Conservation (phyloP, 2,113 vertebrate species). For the Hippocampus comes region DNA sequence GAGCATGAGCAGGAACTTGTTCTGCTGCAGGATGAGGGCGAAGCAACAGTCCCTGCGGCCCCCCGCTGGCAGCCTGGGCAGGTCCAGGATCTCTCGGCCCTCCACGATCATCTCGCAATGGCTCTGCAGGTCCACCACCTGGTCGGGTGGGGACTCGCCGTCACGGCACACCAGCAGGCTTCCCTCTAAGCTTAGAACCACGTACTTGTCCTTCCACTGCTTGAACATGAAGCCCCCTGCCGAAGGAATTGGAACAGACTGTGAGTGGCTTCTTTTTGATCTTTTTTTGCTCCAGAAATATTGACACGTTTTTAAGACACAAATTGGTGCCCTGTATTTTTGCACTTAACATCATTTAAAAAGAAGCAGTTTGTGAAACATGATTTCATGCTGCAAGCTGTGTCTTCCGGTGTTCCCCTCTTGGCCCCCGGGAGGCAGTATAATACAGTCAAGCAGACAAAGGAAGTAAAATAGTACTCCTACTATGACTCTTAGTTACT, state of each 20-base stretch:
- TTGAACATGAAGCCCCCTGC: slow-evolving; percentile 82
- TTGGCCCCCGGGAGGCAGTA: too few relatives aligned
- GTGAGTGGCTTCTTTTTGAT: neutral
- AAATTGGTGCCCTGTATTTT: too few relatives aligned
- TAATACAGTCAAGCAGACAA: too few relatives aligned
- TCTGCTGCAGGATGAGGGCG: slow-evolving; percentile 74
- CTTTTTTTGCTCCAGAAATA: neutral
- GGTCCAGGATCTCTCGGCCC: slow-evolving; percentile 73
- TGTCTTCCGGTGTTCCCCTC: too few relatives aligned
- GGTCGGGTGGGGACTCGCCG: slow-evolving; percentile 71
- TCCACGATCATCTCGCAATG: slow-evolving; percentile 71
- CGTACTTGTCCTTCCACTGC: slow-evolving; percentile 81
- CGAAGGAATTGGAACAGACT: neutral
- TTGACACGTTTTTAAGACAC: too few relatives aligned
- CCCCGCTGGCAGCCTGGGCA: slow-evolving; percentile 75
- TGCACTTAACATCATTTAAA: too few relatives aligned
- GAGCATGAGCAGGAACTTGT: slow-evolving; percentile 75
- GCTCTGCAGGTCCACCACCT: slow-evolving; percentile 69
- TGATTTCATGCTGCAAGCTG: too few relatives aligned
- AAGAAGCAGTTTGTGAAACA: too few relatives aligned
- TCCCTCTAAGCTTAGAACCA: slow-evolving; percentile 74
- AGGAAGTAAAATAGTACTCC: too few relatives aligned
- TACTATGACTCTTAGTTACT: too few relatives aligned
- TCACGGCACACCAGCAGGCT: slow-evolving; percentile 74
- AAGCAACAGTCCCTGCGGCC: slow-evolving; percentile 77